Base-by-base conservation (phyloP, 2,888 invertebrate species). In the Helobdella robusta region DNA sequence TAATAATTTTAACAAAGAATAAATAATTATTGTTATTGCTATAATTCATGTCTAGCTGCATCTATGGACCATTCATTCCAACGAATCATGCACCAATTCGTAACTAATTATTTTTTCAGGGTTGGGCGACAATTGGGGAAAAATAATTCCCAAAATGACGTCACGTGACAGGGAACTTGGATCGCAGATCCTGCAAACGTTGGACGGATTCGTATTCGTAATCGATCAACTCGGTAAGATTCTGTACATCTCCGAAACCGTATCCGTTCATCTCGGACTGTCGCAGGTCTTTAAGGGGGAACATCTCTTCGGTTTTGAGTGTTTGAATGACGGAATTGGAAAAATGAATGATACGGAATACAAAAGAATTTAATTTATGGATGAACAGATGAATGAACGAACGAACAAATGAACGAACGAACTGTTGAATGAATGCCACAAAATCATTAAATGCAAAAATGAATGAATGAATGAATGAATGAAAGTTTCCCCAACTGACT, bases 231-330 rank as follows among this genome's bases (percentile, higher is more conserved):
- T 64, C 61, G 66, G 64, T 2, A 66, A 65, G 32, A 64, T 66
- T 36, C 58, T 66, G 11, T 66, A 66, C 50, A 64, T 66, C 40
- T 66, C 66, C 18, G 66, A 66, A 58, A 66, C 66, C n/a, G 66
- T 64, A 15, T 66, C 66, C 20, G 66, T 66, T 34, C 66, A 66
- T 40, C 66, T 66, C 46, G 66, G 66, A 2, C 64, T 66, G 11
- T 66, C 66, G 23, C 66, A 66, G 66, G 66, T 66, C 28, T 0
- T 30, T n/a, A n/a, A n/a, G n/a, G n/a, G n/a, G n/a, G n/a, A n/a
- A n/a, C n/a, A n/a, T n/a, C n/a, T n/a, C n/a, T n/a, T n/a, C n/a
- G n/a, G n/a, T n/a, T n/a, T n/a, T n/a, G n/a, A n/a, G n/a, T n/a
- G n/a, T n/a, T n/a, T n/a, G n/a, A n/a, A n/a, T n/a, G n/a, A n/a